These are phyloP conservation scores for Oryzias javanicus DNA, from an alignment of 2,113 vertebrate genomes.

Conservation along the genomic window DNA sequence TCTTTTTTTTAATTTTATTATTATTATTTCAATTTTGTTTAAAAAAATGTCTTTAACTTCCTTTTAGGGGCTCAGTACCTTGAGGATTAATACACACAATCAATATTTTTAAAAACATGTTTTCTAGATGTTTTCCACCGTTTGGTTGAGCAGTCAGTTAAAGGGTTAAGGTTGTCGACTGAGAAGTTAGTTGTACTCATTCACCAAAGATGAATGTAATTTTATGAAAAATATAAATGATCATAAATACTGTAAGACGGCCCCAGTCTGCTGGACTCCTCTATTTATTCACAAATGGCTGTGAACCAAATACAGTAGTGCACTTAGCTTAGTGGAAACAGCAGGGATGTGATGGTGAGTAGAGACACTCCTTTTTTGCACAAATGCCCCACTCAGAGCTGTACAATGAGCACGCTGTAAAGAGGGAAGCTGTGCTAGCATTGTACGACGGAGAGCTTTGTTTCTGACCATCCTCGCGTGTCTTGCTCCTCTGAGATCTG, in stretches of 20 bases:
- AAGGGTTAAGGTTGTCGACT: no score
- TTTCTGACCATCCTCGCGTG: conserved; percentile 39
- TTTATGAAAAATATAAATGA: not conserved
- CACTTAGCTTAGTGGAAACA: conserved; percentile 12
- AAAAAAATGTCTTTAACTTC: no score
- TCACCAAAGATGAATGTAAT: no score
- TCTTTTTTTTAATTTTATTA: no score
- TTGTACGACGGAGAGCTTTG: conserved; percentile 53
- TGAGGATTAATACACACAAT: no score
- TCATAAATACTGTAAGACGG: conserved; percentile 8
- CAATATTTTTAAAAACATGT: no score
- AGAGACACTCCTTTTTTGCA: conserved; percentile 28
- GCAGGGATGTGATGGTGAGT: conserved; percentile 20
- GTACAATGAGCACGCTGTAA: conserved; percentile 67
- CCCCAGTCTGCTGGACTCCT: not conserved
- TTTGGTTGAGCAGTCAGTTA: no score
- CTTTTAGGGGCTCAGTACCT: no score
- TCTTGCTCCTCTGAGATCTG: conserved; percentile 25
- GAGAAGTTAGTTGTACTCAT: no score
- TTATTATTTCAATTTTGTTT: no score
- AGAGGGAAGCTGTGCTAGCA: conserved; percentile 48
- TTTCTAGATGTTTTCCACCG: no score
- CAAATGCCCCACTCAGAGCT: conserved; percentile 62
- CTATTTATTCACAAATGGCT: conserved; percentile 16
- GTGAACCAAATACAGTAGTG: conserved; percentile 1